Evolutionary conservation across 1,140 invertebrate genomes (phyloP).

Genomic region (Condylostylus longicornis): DNA sequence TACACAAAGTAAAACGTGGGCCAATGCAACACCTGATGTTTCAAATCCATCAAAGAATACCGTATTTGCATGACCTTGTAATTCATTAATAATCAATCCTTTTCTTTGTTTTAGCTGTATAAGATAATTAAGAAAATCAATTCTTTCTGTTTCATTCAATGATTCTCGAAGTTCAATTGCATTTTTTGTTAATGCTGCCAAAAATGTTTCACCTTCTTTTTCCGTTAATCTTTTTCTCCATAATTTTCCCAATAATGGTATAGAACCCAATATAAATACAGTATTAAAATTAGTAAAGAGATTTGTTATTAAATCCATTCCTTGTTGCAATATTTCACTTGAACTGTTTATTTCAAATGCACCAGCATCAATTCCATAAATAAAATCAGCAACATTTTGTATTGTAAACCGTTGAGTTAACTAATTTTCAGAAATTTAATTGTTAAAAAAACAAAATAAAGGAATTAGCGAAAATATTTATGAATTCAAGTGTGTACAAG

Average conservation of each 20-base stretch:
- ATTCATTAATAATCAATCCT: slow-evolving; percentile 32
- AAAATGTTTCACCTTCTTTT: slow-evolving; percentile 20
- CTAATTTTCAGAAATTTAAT: too few species aligned
- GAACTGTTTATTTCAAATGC: too few species aligned
- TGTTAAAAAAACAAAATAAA: too few species aligned
- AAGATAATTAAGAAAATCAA: too few species aligned
- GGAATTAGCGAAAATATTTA: too few species aligned
- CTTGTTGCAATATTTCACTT: too few species aligned
- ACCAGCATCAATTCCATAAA: slow-evolving; percentile 35
- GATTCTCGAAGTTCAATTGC: slow-evolving; percentile 29
- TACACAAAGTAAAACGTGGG: slow-evolving; percentile 20
- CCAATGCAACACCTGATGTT: slow-evolving; percentile 11
- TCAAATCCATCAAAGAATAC: slow-evolving; percentile 23
- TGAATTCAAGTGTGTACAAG: too few species aligned
- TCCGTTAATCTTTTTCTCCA: slow-evolving; percentile 20
- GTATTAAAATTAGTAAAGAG: too few species aligned
- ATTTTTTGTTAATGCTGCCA: slow-evolving; percentile 16
- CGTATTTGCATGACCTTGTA: slow-evolving; percentile 18
- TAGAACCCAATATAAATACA: too few species aligned
- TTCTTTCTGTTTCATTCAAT: slow-evolving; percentile 25
- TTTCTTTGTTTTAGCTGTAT: slow-evolving; percentile 26
- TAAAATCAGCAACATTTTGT: slow-evolving; percentile 36
- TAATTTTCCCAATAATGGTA: slow-evolving; percentile 15
- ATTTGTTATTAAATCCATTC: too few species aligned
- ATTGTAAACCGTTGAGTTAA: slow-evolving; percentile 32